These are phyloP conservation scores for Gymnoscopelus braueri DNA, from an alignment of 2,797 vertebrate genomes.

Conservation along the genomic window DNA sequence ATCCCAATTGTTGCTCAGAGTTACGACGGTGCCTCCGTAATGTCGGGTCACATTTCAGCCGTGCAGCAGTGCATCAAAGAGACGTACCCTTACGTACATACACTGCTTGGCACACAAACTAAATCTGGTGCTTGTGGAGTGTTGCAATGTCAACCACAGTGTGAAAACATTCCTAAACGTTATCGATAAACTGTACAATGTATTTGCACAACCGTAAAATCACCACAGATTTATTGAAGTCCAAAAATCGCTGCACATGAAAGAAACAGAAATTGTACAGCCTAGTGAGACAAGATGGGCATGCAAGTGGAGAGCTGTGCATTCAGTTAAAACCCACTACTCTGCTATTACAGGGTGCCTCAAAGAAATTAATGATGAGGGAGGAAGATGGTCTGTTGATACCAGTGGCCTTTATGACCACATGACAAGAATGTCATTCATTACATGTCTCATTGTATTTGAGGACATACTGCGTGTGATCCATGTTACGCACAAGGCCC, in stretches of 20 bases:
- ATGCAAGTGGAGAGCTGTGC: constrained; percentile 15
- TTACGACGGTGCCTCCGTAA: constrained; percentile 15
- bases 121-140: no score
- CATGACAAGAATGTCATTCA: constrained; percentile 6
- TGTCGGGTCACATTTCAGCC: constrained; percentile 10
- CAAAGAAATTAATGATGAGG: constrained; percentile 4
- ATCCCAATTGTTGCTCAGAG: constrained; percentile 14
- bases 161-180: not conserved
- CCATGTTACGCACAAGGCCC: constrained; percentile 21
- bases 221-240: constrained; percentile 6
- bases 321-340: constrained; percentile 8
- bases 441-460: constrained; percentile 15
- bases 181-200: not conserved
- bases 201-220: not conserved
- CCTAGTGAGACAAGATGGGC: constrained; percentile 21
- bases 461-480: constrained; percentile 19
- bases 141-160: not conserved
- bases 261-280: constrained; percentile 18
- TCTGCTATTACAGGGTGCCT: not conserved
- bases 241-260: constrained; percentile 4
- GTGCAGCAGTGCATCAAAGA: constrained; percentile 12
- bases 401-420: constrained; percentile 10
- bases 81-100: no score
- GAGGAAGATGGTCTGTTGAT: constrained; percentile 16
- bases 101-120: no score